Evolutionary conservation across 2,888 invertebrate species (phyloP).

Genomic region (Torymus auratus): DNA sequence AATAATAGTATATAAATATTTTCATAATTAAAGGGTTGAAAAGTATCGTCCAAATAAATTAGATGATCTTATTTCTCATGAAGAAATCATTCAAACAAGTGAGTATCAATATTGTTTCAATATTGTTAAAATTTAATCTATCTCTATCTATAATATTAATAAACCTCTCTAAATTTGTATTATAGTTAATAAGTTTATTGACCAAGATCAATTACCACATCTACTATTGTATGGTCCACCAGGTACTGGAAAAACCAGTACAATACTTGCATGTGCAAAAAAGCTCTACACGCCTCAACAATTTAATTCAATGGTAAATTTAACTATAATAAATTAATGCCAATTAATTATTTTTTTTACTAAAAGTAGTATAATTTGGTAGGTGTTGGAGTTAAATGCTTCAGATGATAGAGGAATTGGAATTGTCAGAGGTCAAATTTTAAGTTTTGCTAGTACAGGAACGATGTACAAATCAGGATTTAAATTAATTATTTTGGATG

Average conservation of each 20-base stretch:
- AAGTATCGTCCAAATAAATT: slow-evolving; percentile 96
- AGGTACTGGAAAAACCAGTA: slow-evolving; percentile 98
- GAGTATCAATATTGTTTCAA: slow-evolving; percentile 75
- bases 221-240: slow-evolving; percentile 98
- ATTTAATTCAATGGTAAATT: slow-evolving; percentile 92
- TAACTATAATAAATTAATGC: neutral
- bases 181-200: slow-evolving; percentile 91
- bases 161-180: slow-evolving; percentile 58
- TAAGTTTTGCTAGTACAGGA: slow-evolving; percentile 97
- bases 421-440: slow-evolving; percentile 94
- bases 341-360: neutral
- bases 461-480: slow-evolving; percentile 96
- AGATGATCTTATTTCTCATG: slow-evolving; percentile 96
- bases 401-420: slow-evolving; percentile 99
- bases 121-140: slow-evolving; percentile 4
- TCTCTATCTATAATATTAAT: neutral
- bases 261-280: slow-evolving; percentile 96
- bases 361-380: slow-evolving; percentile 46
- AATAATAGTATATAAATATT: slow-evolving; percentile 21
- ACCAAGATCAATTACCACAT: slow-evolving; percentile 95
- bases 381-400: slow-evolving; percentile 95
- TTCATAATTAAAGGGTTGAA: slow-evolving; percentile 88
- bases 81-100: slow-evolving; percentile 98
- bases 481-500: slow-evolving; percentile 97
- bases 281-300: slow-evolving; percentile 93